phyloP scores from a whole-genome alignment of 2,113 vertebrate genomes.

The Odontophorus gujanensis region DNA sequence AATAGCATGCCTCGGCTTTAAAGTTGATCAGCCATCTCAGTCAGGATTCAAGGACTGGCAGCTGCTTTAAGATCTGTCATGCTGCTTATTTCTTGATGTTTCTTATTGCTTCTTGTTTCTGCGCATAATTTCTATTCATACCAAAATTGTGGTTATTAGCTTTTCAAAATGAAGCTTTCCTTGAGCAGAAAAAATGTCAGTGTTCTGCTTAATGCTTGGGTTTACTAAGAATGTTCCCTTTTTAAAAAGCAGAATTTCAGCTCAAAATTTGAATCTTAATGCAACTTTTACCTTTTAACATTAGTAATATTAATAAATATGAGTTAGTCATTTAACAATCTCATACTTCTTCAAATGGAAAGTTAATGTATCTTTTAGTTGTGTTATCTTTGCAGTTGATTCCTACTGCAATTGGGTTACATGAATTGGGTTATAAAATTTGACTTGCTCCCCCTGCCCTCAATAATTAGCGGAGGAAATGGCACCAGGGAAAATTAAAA shows the following conservation, averaged over 20 bases:
- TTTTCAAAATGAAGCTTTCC: not conserved
- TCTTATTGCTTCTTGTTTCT: slow-evolving; percentile 24
- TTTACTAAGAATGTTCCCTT: slow-evolving; percentile 30
- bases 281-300: not conserved
- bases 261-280: not conserved
- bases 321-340: not conserved
- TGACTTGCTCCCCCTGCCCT: not conserved
- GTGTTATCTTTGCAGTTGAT: not conserved
- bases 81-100: slow-evolving; percentile 19
- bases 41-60: slow-evolving; percentile 37
- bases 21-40: slow-evolving; percentile 41
- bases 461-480: not conserved
- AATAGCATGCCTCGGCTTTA: slow-evolving; percentile 16
- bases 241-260: not conserved
- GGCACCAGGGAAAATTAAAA: not conserved
- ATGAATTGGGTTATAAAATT: not conserved
- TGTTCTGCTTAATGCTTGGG: not conserved
- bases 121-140: slow-evolving; percentile 30
- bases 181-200: not conserved
- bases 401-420: not conserved
- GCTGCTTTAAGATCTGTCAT: slow-evolving; percentile 14
- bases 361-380: not conserved
- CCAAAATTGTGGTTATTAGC: slow-evolving; percentile 42
- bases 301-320: not conserved
- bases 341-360: not conserved